Percentiles rank a stretch among this genome's conserved stretches.
These are phyloP conservation scores for Bibio marci DNA, from an alignment of 2,888 invertebrate species.

Conservation along the genomic window DNA sequence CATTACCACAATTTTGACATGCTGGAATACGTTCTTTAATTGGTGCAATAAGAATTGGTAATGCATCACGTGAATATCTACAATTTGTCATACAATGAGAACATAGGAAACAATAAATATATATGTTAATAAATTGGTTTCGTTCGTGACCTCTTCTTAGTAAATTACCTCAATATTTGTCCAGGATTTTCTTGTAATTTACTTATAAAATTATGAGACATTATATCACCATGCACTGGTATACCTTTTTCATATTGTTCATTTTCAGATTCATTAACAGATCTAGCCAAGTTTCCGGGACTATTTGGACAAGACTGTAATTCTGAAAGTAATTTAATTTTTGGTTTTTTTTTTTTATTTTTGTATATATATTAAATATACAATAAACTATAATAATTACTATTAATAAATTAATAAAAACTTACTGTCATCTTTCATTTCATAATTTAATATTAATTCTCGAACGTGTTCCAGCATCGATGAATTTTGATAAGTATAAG, in stretches of 20 bases:
- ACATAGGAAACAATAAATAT: too few species aligned
- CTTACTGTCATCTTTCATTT: constrained; percentile 30
- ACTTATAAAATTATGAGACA: constrained; percentile 64
- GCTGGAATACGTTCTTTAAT: constrained; percentile 33
- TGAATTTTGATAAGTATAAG: constrained; percentile 22
- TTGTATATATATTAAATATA: too few species aligned
- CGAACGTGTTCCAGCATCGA: constrained; percentile 38
- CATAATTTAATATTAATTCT: constrained; percentile 43
- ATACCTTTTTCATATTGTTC: constrained; percentile 66
- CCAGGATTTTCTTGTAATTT: constrained; percentile 59
- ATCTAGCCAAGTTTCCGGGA: constrained; percentile 14
- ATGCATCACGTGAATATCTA: constrained; percentile 60
- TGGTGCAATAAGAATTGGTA: constrained; percentile 52
- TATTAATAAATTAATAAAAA: not conserved
- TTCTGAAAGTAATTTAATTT: constrained; percentile 1
- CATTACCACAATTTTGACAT: constrained; percentile 54
- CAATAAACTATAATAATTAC: not conserved
- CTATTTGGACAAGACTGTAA: constrained; percentile 11
- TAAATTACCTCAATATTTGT: constrained; percentile 59
- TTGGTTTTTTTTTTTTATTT: too few species aligned
- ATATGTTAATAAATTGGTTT: too few species aligned
- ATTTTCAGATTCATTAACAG: constrained; percentile 18
- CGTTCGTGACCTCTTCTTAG: too few species aligned
- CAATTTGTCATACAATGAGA: constrained; percentile 11
- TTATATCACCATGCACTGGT: constrained; percentile 65